Evolutionary conservation across 2,113 vertebrate species (phyloP).

Genomic region (Notarius lentiginosus): DNA sequence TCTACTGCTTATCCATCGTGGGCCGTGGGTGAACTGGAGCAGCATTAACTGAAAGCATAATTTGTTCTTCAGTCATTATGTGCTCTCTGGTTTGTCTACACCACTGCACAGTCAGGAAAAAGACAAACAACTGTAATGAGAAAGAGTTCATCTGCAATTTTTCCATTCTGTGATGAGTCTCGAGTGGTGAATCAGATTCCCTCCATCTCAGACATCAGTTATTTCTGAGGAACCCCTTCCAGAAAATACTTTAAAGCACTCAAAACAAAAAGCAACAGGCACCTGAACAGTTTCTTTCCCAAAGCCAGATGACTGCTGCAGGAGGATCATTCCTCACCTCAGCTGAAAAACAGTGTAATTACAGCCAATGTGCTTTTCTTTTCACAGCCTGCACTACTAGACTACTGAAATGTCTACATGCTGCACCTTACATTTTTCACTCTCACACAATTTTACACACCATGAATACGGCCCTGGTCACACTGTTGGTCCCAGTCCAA

Average conservation of each 20-base stretch:
- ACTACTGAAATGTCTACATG: background rate
- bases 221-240: background rate
- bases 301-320: background rate
- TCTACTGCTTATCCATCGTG: too few species aligned
- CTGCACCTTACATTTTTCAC: background rate
- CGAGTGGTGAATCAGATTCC: constrained; percentile 11
- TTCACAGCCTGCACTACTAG: background rate
- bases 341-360: constrained; percentile 9
- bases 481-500: too few species aligned
- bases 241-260: constrained; percentile 5
- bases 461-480: too few species aligned
- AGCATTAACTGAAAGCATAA: background rate
- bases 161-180: background rate
- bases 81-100: background rate
- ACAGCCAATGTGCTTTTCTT: background rate
- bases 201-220: background rate
- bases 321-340: constrained; percentile 1
- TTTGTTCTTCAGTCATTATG: background rate
- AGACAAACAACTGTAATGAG: background rate
- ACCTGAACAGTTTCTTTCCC: background rate
- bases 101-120: background rate
- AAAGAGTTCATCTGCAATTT: background rate
- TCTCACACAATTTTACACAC: background rate
- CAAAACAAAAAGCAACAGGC: background rate
- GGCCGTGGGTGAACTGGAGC: too few species aligned